These are phyloP conservation scores for Pseudotriccus pelzelni DNA, from an alignment of 2,797 vertebrate genomes.

Conservation along the genomic window DNA sequence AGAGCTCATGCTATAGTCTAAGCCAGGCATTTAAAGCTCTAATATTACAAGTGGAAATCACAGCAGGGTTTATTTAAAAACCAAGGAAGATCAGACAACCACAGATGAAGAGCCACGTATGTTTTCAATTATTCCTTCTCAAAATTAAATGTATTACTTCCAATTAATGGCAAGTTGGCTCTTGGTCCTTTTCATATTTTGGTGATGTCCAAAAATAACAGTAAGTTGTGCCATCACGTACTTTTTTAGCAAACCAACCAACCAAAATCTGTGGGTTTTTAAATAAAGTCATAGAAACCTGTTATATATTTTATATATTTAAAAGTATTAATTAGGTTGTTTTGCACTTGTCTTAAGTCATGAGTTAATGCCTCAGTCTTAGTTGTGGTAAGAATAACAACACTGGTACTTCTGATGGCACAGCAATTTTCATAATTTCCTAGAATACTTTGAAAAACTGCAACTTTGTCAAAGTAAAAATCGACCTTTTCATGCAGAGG, in stretches of 20 bases:
- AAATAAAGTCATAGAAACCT: neutral
- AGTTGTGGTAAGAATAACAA: neutral
- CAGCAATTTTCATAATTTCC: slow-evolving; percentile 13
- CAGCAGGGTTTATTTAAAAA: slow-evolving; percentile 68
- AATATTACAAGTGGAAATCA: slow-evolving; percentile 64
- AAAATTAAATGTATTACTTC: slow-evolving; percentile 67
- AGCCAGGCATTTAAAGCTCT: slow-evolving; percentile 60
- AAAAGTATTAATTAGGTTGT: neutral
- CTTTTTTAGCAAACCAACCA: slow-evolving; percentile 54
- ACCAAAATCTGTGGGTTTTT: neutral
- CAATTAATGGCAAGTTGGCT: slow-evolving; percentile 66
- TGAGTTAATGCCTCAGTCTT: neutral
- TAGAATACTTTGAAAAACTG: neutral
- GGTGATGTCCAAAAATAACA: slow-evolving; percentile 63
- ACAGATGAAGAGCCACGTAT: slow-evolving; percentile 45
- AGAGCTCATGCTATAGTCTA: slow-evolving; percentile 37
- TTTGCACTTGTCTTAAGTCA: neutral
- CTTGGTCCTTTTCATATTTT: slow-evolving; percentile 52
- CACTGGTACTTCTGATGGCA: neutral
- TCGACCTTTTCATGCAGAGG: neutral
- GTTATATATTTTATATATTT: neutral
- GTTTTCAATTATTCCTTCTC: slow-evolving; percentile 68
- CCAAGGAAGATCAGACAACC: slow-evolving; percentile 57
- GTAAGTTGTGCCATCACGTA: slow-evolving; percentile 16
- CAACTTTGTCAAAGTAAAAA: neutral